Base-by-base conservation (phyloP, 2,113 vertebrate species). In the Ctenodactylus gundi region DNA sequence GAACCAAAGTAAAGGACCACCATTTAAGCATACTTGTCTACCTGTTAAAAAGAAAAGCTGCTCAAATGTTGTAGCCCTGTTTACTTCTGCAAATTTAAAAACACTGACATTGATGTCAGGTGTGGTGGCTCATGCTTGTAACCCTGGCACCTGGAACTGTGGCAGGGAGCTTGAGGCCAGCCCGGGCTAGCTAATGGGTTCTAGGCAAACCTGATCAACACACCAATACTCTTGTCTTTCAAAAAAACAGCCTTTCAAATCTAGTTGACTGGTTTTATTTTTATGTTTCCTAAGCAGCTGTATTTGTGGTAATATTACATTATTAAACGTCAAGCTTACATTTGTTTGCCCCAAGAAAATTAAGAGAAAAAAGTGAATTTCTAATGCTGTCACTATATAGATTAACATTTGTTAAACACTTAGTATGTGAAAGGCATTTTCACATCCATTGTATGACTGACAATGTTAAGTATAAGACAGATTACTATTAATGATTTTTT, bases 251-350 rank as follows among this genome's bases (percentile, higher is more conserved):
- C 7, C 64, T 76, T 90, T 89, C 44, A 72, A 86, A 89, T 62
- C 13, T n/a, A 73, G 39, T 21, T 95, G 83, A 72, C 58, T 58
- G 64, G 58, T 88, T 93, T 77, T 76, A 75, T 67, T 58, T 86
- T 53, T 14, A n/a, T 29, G 23, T 60, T 51, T 93, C 60, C 72
- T 90, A 93, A 60, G 62, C 41, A 94, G 64, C n/a, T 93, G 12
- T 44, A 70, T 39, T 41, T 88, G 34, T 81, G 68, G n/a, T 70
- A 65, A 12, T 53, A 57, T 80, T 88, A 51, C 70, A 85, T 65
- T 14, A 44, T 31, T 91, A 9, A 70, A 67, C 86, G n/a, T 55
- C 49, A 77, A 91, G 44, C 12, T 85, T 76, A 8, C 6, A 58
- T 76, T 76, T 85, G 85, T 2, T 77, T 55, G 55, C 2, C 23